Percentiles rank a stretch among this genome's conserved stretches.
These are phyloP conservation scores for Halocynthia aurantium DNA, from an alignment of 23 tunicate species.

Conservation along the genomic window DNA sequence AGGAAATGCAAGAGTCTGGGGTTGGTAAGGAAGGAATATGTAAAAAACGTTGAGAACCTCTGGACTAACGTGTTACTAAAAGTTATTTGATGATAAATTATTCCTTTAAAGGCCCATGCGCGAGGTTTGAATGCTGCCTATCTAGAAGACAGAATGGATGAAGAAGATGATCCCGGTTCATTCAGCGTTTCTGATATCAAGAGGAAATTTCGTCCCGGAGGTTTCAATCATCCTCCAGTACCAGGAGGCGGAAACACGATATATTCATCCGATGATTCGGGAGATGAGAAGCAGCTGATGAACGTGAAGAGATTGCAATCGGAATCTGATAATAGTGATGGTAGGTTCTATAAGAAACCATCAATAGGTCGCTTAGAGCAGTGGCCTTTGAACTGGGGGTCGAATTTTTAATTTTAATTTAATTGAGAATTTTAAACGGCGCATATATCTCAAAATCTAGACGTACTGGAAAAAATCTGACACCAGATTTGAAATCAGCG, in stretches of 20 bases:
- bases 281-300: conserved; percentile 50
- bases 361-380: not conserved
- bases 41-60: not conserved
- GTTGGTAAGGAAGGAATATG: no score
- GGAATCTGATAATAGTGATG: conserved; percentile 35
- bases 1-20: no score
- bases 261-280: conserved; percentile 77
- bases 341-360: not conserved
- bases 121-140: conserved; percentile 70
- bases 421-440: no score
- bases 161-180: conserved; percentile 69
- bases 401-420: no score
- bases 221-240: not conserved
- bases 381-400: not conserved
- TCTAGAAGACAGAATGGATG: conserved; percentile 53
- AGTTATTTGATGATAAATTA: not conserved
- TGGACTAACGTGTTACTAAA: not conserved
- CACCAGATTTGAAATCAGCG: no score
- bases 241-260: conserved; percentile 24
- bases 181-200: conserved; percentile 81
- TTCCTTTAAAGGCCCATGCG: conserved; percentile 46
- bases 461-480: no score
- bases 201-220: conserved; percentile 52
- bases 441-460: no score
- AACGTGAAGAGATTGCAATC: conserved; percentile 58